Evolutionary conservation across 1,140 invertebrate species (phyloP).

Genomic region (Procambarus virginalis): DNA sequence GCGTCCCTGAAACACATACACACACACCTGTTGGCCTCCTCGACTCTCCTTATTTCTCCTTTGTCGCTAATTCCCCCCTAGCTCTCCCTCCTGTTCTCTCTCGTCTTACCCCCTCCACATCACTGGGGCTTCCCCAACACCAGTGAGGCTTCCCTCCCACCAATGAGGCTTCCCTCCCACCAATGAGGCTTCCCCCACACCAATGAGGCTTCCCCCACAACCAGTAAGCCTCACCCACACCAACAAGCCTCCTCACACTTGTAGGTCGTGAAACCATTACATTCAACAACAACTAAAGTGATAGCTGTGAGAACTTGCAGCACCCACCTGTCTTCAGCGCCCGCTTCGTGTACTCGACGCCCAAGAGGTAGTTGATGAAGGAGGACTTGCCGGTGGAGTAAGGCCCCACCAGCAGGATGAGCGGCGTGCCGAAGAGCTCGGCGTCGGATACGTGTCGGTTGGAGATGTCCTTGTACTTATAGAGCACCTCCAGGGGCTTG

Average conservation of each 20-base stretch:
- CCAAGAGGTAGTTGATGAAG: constrained; percentile 93
- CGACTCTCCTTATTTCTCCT: too few species aligned
- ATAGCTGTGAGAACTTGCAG: not conserved
- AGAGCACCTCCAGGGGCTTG: constrained; percentile 91
- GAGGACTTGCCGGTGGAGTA: constrained; percentile 97
- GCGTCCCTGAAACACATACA: constrained; percentile 82
- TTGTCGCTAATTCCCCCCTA: not conserved
- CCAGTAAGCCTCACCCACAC: too few species aligned
- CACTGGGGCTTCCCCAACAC: too few species aligned
- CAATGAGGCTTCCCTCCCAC: too few species aligned
- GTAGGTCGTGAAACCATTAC: too few species aligned
- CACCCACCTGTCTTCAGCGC: constrained; percentile 88
- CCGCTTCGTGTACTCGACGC: constrained; percentile 87
- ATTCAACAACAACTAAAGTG: not conserved
- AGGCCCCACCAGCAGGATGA: constrained; percentile 93
- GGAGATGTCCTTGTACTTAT: constrained; percentile 93
- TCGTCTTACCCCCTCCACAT: not conserved
- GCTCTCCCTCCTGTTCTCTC: not conserved
- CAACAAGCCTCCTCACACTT: too few species aligned
- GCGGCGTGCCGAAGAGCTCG: constrained; percentile 95
- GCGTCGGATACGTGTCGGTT: constrained; percentile 88
- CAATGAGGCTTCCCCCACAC: too few species aligned
- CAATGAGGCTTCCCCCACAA: too few species aligned
- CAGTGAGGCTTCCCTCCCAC: too few species aligned
- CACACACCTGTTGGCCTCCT: too few species aligned